Evolutionary conservation across 2,797 vertebrate genomes (phyloP), one percentile per base, ranked within the genome.

Genomic region (Huso huso): DNA sequence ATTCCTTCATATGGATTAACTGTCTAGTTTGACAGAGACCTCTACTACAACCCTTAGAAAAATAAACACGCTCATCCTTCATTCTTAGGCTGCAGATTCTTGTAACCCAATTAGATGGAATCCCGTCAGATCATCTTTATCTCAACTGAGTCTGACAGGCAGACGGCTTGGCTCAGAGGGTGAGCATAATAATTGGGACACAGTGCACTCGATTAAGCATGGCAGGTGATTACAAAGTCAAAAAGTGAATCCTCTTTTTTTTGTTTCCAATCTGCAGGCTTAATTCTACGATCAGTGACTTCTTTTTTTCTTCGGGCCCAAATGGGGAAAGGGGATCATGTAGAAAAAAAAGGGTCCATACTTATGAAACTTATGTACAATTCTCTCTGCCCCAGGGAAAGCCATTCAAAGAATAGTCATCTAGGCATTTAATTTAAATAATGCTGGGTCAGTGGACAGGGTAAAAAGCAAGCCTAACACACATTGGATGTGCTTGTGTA

Each of bases 401-500:
- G 23, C 23, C 23, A 37, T 37, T 37, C 23, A 37, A 37, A 37
- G 23, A 37, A 37, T 37, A 37, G 6, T 58, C 55, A 6, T 13
- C 12, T 13, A 11, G 11, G 6, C 9, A 58, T 6, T 6, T 58
- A 37, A 37, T 37, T 3, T 37, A 37, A 37, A 37, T 37, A 37
- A 37, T 37, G 23, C 23, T 37, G 2, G 23, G 23, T 58, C 10
- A 58, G 55, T 3, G 11, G 6, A 11, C 13, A 7, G 55, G 13
- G 13, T 11, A 13, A 11, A 58, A 10, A 58, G 55, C 11, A 58
- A 58, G 55, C 12, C 55, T 7, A 58, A 58, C 11, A 6, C 12
- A 58, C 9, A 58, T n/a, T n/a, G 6, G 55, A 58, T 58, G 55
- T 58, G 55, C 55, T 58, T 58, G 55, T 58, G 55, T 13, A 58